Evolutionary conservation across 2,888 invertebrate genomes (phyloP).

Genomic region (Cistogaster globosa): DNA sequence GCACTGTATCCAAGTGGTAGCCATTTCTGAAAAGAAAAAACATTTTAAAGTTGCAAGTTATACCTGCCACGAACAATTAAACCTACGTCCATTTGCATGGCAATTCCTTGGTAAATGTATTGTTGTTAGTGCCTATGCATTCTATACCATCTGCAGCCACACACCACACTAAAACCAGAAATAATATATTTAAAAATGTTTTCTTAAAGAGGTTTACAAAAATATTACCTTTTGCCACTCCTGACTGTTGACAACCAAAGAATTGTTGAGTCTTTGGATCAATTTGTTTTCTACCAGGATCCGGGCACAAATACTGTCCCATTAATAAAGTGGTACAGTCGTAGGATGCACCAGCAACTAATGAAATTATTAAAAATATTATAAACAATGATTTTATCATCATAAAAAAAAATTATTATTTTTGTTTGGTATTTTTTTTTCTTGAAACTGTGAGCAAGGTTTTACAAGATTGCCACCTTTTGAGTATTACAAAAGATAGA

Average conservation of each 20-base stretch:
- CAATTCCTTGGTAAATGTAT: constrained; percentile 91
- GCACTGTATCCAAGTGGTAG: constrained; percentile 94
- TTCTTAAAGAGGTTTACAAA: not conserved
- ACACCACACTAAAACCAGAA: constrained; percentile 87
- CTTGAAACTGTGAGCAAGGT: not conserved
- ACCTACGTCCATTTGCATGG: constrained; percentile 98
- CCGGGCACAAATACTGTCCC: constrained; percentile 93
- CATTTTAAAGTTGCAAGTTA: not conserved
- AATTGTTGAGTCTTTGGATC: constrained; percentile 95
- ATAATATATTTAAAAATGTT: not conserved
- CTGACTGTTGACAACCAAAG: constrained; percentile 90
- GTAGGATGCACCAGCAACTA: constrained; percentile 73
- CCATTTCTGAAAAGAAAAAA: constrained; percentile 90
- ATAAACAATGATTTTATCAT: constrained; percentile 57
- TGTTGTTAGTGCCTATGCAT: constrained; percentile 91
- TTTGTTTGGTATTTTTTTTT: not conserved
- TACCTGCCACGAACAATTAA: not conserved
- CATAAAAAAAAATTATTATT: not conserved
- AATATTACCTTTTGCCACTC: constrained; percentile 89
- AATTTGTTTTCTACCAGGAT: constrained; percentile 89
- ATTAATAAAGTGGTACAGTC: constrained; percentile 89
- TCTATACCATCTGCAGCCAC: constrained; percentile 91
- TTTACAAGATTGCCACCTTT: not conserved
- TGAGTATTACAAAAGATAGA: not conserved
- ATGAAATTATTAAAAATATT: constrained; percentile 29